Evolutionary conservation across 2,797 vertebrate species (phyloP), one percentile per base, ranked within the genome.

Genomic region (Amblyraja radiata): DNA sequence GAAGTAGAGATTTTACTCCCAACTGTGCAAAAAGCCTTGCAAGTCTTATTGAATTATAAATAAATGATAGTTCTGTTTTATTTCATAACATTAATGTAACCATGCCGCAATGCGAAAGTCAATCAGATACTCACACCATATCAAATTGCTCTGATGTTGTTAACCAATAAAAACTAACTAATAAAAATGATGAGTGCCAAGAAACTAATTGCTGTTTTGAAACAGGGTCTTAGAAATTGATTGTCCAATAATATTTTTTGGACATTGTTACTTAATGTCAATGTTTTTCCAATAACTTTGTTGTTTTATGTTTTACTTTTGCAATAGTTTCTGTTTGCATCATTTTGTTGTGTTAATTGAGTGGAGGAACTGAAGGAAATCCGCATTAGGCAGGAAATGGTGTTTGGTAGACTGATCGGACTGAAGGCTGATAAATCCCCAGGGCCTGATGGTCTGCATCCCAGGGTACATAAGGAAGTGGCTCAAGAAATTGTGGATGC

Each of bases 21-120:
- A 58, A 28, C 25, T 84, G 46, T 84, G 80, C 14, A 54, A 84
- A 9, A 11, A 25, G 14, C 46, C 18, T 23, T 81, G 23, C 18
- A 81, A 25, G 36, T 80, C 39, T 83, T 58, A 83, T 83, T 84
- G 23, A 84, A 28, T 84, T 84, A 58, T 58, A 58, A 83, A 84
- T 84, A 61, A 84, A 25, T 61, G 39, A 83, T 83, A 58, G 39
- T 28, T 84, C 23, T 13, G 81, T 84, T 84, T 10, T n/a, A 13
- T 14, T 84, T 84, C 81, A 84, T 61, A 84, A 58, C 54, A 39
- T 0, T 46, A 79, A 39, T 39, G 36, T 80, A 61, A 58, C 23
- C 13, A 23, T 61, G 54, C 23, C 13, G 54, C 46, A 84, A 10
- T 14, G 54, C 25, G 5, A 23, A 84, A 61, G 46, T 28, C n/a